Base-by-base conservation (phyloP, 53 echinoderm and acorn worm genomes). In the Holothuria leucospilota region DNA sequence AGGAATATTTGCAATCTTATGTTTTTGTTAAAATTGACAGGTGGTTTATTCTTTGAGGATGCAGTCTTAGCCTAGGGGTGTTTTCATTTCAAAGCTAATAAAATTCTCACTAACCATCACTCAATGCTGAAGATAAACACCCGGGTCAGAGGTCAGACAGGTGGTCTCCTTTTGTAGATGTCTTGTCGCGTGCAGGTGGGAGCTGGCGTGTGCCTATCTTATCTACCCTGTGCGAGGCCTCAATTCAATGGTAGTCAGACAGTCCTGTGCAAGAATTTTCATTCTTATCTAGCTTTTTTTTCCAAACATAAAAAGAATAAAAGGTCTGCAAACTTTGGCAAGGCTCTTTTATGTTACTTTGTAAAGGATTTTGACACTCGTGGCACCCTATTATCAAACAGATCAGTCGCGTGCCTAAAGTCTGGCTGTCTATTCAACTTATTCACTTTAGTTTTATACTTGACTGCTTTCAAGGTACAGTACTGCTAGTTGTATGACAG, bases 41-140 rank as follows among this genome's bases (percentile, higher is more conserved):
- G 42, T 75, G 75, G 51, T 49, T 52, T 51, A 8, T 49, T 75
- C 75, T 26, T 56, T 56, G 56, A 56, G 56, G 56, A 18, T 56
- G 18, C 56, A 56, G 56, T 56, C 52, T n/a, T 26, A 75, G 51
- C 75, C 75, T 42, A 23, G 75, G 75, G 75, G 51, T 75, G 51
- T 75, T 75, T 75, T 38, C 6, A 49, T 51, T 46, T 75, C 75
- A 51, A 29, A 49, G 75, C 51, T 75, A 75, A 75, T 75, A 41
- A 75, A 75, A 75, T 75, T 75, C 75, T 75, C 27, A 75, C 75
- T 75, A 49, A 49, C 75, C 25, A 75, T 75, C 75, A 75, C 75
- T 75, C 75, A 75, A 75, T 75, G 14, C 24, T 75, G 25, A 46
- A 26, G 25, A 51, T 75, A 75, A 75, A 75, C 75, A 75, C 52